phyloP scores from a whole-genome alignment of 2,888 invertebrate species.

The Augochlorella aurata region DNA sequence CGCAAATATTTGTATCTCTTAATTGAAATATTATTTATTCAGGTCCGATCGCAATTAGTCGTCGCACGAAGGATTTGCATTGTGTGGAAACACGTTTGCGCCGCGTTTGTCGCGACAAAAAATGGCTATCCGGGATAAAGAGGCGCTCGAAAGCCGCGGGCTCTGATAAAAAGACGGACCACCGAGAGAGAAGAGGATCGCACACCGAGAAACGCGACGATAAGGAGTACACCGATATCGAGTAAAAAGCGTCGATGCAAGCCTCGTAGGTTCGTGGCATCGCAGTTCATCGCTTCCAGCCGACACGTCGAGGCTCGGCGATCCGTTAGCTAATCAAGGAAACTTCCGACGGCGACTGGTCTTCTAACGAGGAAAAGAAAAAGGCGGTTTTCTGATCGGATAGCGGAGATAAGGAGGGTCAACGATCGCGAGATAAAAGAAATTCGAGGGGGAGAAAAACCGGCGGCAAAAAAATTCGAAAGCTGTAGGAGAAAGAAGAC shows the following conservation, averaged over 20 bases:
- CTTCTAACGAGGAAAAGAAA: conserved; percentile 5
- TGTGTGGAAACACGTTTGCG: not conserved
- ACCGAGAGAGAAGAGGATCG: conserved; percentile 5
- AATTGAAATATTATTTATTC: no score
- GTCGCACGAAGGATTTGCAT: not conserved
- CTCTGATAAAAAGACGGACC: conserved; percentile 13
- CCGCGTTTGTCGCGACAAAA: not conserved
- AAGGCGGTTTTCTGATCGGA: conserved; percentile 23
- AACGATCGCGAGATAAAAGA: not conserved
- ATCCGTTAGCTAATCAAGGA: conserved; percentile 26
- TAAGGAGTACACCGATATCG: conserved; percentile 21
- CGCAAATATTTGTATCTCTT: no score
- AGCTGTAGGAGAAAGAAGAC: not conserved
- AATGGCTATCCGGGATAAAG: conserved; percentile 1
- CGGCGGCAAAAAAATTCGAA: not conserved
- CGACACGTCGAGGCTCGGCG: conserved; percentile 13
- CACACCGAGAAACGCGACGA: conserved; percentile 3
- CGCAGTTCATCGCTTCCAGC: conserved; percentile 8
- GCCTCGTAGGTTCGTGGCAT: not conserved
- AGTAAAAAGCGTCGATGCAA: not conserved
- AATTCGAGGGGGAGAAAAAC: not conserved
- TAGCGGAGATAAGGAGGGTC: conserved; percentile 2
- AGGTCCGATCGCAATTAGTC: not conserved
- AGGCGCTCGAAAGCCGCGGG: not conserved
- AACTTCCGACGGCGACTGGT: not conserved